Evolutionary conservation across 2,888 invertebrate genomes (phyloP).

Genomic region (Rhamphomyia laevipes): DNA sequence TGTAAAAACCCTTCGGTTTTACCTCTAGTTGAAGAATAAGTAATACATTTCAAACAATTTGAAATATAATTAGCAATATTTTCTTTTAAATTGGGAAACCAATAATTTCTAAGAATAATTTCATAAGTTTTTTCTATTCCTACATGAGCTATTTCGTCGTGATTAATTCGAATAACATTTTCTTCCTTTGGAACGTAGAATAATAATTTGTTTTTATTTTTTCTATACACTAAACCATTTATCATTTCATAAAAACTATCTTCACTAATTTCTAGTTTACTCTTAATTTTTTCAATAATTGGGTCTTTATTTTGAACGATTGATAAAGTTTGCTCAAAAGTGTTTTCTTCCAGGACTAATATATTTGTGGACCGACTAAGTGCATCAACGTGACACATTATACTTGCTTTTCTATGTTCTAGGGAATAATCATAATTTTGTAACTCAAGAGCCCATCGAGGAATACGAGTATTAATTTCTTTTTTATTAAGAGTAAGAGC

Average conservation of each 20-base stretch:
- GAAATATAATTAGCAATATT: too few relatives aligned
- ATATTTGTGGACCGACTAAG: constrained; percentile 18
- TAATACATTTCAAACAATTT: too few relatives aligned
- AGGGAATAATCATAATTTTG: constrained; percentile 24
- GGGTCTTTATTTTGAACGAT: constrained; percentile 14
- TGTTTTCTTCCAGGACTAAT: constrained; percentile 4
- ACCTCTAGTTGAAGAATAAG: too few relatives aligned
- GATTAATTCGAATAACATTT: too few relatives aligned
- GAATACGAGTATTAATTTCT: constrained; percentile 14
- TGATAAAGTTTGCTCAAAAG: too few relatives aligned
- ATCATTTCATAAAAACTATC: constrained; percentile 10
- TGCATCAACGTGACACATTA: constrained; percentile 25
- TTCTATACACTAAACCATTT: constrained; percentile 13
- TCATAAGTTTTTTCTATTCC: too few relatives aligned
- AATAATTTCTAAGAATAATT: too few relatives aligned
- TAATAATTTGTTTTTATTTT: constrained; percentile 7
- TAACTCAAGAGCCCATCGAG: constrained; percentile 26
- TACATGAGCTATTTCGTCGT: too few relatives aligned
- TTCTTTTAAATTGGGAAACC: too few relatives aligned
- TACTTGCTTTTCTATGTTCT: constrained; percentile 26
- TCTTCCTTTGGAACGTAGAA: constrained; percentile 17
- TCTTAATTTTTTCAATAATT: constrained; percentile 15
- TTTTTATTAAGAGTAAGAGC: constrained; percentile 15
- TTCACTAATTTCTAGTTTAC: constrained; percentile 13
- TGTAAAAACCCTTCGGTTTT: too few relatives aligned